Conservation (phyloP, 2,113 vertebrate genomes). For the Brienomyrus longianalis region DNA sequence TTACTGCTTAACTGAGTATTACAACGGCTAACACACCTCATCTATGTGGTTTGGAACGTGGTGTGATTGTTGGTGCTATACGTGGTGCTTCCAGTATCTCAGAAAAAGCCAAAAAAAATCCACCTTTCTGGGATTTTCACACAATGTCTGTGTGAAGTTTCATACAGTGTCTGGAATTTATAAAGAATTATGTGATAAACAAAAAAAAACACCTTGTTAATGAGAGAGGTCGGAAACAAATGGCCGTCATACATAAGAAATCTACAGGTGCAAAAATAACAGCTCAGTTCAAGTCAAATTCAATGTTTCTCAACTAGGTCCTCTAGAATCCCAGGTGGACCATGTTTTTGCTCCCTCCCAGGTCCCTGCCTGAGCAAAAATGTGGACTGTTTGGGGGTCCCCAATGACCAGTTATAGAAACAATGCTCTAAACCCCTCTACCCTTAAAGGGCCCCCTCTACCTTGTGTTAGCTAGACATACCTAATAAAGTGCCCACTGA, state of each 20-base stretch:
- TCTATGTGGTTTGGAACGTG: not conserved
- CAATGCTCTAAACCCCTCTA: not conserved
- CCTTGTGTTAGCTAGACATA: not conserved
- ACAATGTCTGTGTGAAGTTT: not conserved
- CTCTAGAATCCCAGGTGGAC: not conserved
- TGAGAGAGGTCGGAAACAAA: not conserved
- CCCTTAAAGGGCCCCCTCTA: not conserved
- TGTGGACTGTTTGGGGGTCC: not conserved
- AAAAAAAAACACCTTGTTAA: not conserved
- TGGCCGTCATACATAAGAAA: not conserved
- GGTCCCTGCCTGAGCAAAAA: not conserved
- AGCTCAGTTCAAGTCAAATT: not conserved
- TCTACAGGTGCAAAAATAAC: not conserved
- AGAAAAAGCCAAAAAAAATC: not conserved
- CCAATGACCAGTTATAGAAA: not conserved
- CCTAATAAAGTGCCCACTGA: not conserved
- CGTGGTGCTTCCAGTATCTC: not conserved
- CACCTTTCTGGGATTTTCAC: not conserved
- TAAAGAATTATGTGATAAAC: not conserved
- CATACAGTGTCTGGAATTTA: not conserved
- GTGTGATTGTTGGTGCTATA: not conserved
- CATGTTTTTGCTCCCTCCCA: not conserved
- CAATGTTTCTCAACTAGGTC: not conserved
- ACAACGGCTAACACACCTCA: not conserved
- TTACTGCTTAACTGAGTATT: not conserved